Percentiles rank a stretch among this genome's conserved stretches.
Evolutionary conservation across 2,888 invertebrate genomes (phyloP).

Genomic region (Thyatira batis): DNA sequence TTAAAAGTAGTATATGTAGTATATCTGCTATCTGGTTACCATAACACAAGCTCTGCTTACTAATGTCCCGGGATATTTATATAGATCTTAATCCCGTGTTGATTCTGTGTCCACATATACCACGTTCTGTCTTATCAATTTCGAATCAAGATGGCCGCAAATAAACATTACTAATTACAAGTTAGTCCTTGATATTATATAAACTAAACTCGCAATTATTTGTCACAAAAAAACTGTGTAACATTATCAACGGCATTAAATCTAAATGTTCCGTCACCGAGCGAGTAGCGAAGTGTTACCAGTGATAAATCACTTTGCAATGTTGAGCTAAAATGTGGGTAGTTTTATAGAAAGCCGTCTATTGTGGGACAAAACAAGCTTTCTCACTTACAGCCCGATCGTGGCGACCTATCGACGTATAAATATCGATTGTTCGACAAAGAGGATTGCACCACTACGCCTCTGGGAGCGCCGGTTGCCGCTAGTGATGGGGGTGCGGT

Average conservation of each 20-base stretch:
- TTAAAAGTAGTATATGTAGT: no score
- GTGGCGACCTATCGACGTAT: slow-evolving; percentile 43
- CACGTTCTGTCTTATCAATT: neutral
- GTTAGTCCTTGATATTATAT: no score
- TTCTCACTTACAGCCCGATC: slow-evolving; percentile 64
- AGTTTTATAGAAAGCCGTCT: slow-evolving; percentile 27
- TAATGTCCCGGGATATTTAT: no score
- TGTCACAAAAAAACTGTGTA: no score
- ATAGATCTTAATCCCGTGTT: no score
- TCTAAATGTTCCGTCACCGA: slow-evolving; percentile 4
- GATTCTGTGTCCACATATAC: no score
- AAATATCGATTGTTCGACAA: slow-evolving; percentile 68
- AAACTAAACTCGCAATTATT: no score
- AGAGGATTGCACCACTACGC: slow-evolving; percentile 62
- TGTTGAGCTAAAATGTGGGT: slow-evolving; percentile 25
- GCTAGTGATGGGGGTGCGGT: slow-evolving; percentile 34
- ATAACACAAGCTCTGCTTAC: no score
- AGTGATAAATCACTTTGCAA: slow-evolving; percentile 18
- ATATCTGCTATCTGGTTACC: no score
- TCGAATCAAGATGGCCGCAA: slow-evolving; percentile 4
- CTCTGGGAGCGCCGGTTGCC: slow-evolving; percentile 40
- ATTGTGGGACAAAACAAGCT: slow-evolving; percentile 55
- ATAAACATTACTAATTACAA: neutral
- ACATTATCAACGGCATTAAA: neutral
- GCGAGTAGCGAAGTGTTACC: neutral